Percentiles rank a stretch among this genome's conserved stretches.
Evolutionary conservation across 2,113 vertebrate species (phyloP).

Genomic region (Pseudonaja textilis): DNA sequence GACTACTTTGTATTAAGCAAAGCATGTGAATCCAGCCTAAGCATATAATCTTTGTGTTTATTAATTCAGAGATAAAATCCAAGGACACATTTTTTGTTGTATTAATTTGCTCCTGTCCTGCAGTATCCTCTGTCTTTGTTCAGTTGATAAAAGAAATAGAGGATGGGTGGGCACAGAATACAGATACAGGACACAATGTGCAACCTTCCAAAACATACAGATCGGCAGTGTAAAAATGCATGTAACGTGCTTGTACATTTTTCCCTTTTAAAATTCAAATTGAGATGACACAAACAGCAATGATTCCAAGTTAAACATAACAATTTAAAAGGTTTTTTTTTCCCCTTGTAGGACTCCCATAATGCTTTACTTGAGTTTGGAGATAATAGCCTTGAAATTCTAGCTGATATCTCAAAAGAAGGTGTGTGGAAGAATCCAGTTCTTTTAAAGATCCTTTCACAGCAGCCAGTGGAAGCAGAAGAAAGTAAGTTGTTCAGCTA

Average conservation of each 20-base stretch:
- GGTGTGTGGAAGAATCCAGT: constrained; percentile 92
- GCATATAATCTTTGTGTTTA: neutral
- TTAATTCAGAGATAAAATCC: neutral
- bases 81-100: neutral
- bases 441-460: constrained; percentile 86
- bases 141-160: neutral
- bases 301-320: neutral
- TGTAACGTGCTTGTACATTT: neutral
- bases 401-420: constrained; percentile 90
- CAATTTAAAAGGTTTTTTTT: neutral
- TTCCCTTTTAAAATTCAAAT: neutral
- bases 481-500: constrained; percentile 77
- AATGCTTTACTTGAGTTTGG: constrained; percentile 89
- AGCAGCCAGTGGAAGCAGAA: constrained; percentile 82
- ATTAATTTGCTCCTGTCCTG: neutral
- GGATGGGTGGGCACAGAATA: neutral
- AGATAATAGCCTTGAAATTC: constrained; percentile 89
- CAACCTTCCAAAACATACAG: neutral
- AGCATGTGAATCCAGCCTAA: neutral
- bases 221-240: neutral
- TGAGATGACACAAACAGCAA: neutral
- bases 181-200: neutral
- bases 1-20: neutral
- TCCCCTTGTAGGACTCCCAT: constrained; percentile 77
- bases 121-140: neutral